Evolutionary conservation across 2,113 vertebrate species (phyloP), one percentile per base, ranked within the genome.

Genomic region (Thamnaconus septentrionalis): DNA sequence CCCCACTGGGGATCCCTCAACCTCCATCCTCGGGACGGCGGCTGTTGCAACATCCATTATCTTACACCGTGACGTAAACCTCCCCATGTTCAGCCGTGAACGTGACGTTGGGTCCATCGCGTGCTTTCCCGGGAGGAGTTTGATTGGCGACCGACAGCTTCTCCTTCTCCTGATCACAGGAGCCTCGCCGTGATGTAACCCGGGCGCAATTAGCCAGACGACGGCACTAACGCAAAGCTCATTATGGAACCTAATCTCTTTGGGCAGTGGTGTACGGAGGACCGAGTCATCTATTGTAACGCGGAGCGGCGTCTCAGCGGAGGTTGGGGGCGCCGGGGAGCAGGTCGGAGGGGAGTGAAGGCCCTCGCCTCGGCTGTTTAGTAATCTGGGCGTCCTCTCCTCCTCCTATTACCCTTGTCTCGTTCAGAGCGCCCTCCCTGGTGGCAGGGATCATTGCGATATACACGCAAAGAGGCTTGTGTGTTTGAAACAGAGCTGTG

Each of bases 181-280:
- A 57, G 73, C 61, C 62, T 55, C 45, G 65, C 77, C 80, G 81
- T 88, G 83, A 90, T 89, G 86, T 89, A 88, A 90, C 85, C 61
- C 79, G 18, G 43, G 41, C 31, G 76, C 83, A 91, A 92, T 91
- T 90, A 90, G 63, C 74, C 69, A 69, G 74, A 79, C 18, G 76
- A 87, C 79, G 83, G 87, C 84, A 82, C 79, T 67, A 85, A 80
- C 79, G 81, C 73, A 75, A 84, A 87, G 83, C 66, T 69, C 75
- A 80, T 86, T 82, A 79, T 73, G 75, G 62, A 56, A 57, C 83
- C 73, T 81, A 85, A 88, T 88, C 81, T 84, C 61, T 82, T 80
- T 75, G 60, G 64, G 66, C 69, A 31, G 18, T 31, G 18, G 18
- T 31, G 67, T 80, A 75, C 70, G 79, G 58, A 3, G 5, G 66